Conservation (phyloP, 2,113 vertebrate species). For the Neopipo cinnamomea region DNA sequence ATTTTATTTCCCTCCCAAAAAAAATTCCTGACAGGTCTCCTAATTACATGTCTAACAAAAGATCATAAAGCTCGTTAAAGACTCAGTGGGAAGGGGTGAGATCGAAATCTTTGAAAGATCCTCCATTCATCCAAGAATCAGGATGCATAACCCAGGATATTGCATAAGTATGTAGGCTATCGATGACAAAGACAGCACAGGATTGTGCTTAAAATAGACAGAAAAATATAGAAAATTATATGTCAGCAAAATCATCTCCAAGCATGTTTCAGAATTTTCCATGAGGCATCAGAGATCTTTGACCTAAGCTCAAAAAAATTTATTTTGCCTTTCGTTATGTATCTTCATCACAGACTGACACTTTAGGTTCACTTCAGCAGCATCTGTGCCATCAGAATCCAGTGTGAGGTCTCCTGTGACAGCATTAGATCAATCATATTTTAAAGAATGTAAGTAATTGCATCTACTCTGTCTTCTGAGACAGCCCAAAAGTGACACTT, state of each 20-base stretch:
- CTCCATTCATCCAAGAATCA: background rate
- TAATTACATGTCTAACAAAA: background rate
- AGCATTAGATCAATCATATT: conserved; percentile 46
- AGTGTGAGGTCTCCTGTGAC: background rate
- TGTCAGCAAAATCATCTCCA: conserved; percentile 25
- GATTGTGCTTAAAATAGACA: conserved; percentile 20
- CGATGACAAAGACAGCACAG: background rate
- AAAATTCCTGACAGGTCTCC: background rate
- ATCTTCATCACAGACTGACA: conserved; percentile 26
- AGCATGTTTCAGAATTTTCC: conserved; percentile 30
- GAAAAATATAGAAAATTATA: conserved; percentile 19
- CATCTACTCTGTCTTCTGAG: background rate
- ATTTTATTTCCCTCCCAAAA: background rate
- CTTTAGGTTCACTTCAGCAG: conserved; percentile 24
- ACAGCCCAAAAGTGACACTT: conserved; percentile 8
- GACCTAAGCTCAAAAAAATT: background rate
- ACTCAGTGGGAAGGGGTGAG: background rate
- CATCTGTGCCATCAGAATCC: conserved; percentile 4
- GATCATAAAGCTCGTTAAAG: background rate
- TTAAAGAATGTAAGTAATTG: conserved; percentile 35
- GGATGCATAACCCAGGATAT: background rate
- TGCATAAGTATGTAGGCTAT: conserved; percentile 13
- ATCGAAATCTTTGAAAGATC: background rate
- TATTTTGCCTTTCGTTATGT: background rate
- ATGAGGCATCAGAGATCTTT: conserved; percentile 26